Evolutionary conservation across 2,888 invertebrate species (phyloP).

Genomic region (Lordiphosa fenestrarum): DNA sequence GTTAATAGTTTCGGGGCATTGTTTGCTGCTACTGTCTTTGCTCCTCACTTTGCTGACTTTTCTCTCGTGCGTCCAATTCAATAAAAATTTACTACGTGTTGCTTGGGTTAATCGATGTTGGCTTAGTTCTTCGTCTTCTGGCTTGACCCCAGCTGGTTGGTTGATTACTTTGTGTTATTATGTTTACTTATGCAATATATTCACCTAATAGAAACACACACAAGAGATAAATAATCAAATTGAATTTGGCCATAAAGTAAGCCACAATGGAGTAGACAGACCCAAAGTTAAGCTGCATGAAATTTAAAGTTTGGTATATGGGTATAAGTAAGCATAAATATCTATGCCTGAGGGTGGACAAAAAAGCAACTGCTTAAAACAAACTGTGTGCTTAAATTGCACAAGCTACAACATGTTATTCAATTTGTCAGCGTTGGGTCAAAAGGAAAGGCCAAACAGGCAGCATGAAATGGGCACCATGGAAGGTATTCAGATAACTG

Average conservation of each 20-base stretch:
- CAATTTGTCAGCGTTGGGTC: too few relatives aligned
- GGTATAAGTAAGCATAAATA: too few relatives aligned
- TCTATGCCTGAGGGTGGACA: too few relatives aligned
- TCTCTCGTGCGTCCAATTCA: slow-evolving; percentile 26
- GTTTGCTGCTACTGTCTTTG: background rate
- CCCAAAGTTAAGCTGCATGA: too few relatives aligned
- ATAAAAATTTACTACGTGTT: slow-evolving; percentile 32
- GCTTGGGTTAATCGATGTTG: slow-evolving; percentile 34
- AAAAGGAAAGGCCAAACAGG: too few relatives aligned
- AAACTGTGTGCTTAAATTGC: too few relatives aligned
- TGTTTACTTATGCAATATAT: slow-evolving; percentile 17
- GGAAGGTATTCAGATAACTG: too few relatives aligned
- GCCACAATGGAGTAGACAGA: slow-evolving; percentile 7
- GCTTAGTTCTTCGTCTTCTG: background rate
- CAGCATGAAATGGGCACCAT: too few relatives aligned
- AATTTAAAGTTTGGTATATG: too few relatives aligned
- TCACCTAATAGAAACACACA: slow-evolving; percentile 11
- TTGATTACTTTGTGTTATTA: slow-evolving; percentile 5
- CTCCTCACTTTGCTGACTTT: slow-evolving; percentile 2
- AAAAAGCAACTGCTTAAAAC: too few relatives aligned
- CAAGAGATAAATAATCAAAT: slow-evolving; percentile 25
- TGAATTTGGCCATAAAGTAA: slow-evolving; percentile 23
- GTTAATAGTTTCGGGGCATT: slow-evolving; percentile 9
- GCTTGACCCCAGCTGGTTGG: slow-evolving; percentile 1
- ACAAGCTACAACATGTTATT: too few relatives aligned